These are phyloP conservation scores for Myotis lucifugus DNA, from an alignment of 2,113 vertebrate genomes.

Conservation along the genomic window DNA sequence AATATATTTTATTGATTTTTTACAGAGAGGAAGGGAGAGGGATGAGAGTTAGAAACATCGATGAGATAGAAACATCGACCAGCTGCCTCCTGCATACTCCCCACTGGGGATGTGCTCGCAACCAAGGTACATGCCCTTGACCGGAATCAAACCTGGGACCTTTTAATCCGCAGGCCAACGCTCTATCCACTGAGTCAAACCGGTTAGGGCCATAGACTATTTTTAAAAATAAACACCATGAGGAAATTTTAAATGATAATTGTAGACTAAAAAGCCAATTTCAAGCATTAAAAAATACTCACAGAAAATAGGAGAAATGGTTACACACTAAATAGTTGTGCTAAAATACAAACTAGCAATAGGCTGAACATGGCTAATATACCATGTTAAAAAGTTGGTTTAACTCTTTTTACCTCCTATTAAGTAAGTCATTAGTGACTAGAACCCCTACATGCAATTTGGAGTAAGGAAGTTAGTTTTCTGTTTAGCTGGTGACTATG, in stretches of 20 bases:
- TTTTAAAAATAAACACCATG: not conserved
- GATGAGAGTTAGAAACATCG: too few species aligned
- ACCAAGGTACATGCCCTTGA: too few species aligned
- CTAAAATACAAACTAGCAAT: not conserved
- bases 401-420: not conserved
- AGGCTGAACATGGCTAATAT: not conserved
- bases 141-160: too few species aligned
- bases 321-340: not conserved
- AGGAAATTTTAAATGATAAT: conserved; percentile 2
- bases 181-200: too few species aligned
- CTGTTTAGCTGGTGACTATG: not conserved
- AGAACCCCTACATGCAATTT: not conserved
- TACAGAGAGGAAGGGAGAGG: too few species aligned
- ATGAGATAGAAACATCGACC: too few species aligned
- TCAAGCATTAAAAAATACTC: conserved; percentile 20
- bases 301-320: not conserved
- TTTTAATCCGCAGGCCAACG: too few species aligned
- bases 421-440: not conserved
- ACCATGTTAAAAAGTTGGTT: not conserved
- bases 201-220: not conserved
- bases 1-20: too few species aligned
- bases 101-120: too few species aligned
- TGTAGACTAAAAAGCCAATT: not conserved
- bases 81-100: too few species aligned
- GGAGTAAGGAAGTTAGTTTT: not conserved